Conservation (phyloP, 2,797 vertebrate species). For the Menidia menidia region DNA sequence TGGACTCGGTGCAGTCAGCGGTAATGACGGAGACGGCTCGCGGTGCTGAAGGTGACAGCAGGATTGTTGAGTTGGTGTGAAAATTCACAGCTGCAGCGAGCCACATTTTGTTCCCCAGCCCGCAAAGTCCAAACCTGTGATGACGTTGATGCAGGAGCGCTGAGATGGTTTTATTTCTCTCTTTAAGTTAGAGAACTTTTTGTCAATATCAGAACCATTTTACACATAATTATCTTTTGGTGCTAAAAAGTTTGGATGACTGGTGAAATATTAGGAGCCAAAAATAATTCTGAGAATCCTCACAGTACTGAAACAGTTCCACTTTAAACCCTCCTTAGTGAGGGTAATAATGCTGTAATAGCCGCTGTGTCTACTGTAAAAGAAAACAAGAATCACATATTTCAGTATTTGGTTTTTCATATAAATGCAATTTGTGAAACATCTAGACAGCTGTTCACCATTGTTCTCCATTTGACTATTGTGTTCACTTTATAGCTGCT, state of each 20-base stretch:
- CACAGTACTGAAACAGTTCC: background rate
- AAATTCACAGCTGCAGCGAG: constrained; percentile 63
- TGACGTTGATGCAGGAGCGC: background rate
- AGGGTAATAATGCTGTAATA: too few relatives aligned
- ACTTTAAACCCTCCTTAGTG: background rate
- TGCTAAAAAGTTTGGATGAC: too few relatives aligned
- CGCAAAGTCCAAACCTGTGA: background rate
- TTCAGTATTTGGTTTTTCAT: too few relatives aligned
- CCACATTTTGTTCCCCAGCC: constrained; percentile 17
- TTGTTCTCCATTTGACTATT: too few relatives aligned
- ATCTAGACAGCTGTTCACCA: too few relatives aligned
- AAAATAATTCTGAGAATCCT: too few relatives aligned
- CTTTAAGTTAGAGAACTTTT: background rate
- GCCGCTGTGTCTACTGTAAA: background rate
- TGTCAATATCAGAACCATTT: background rate
- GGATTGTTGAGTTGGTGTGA: constrained; percentile 54
- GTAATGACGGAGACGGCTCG: constrained; percentile 30
- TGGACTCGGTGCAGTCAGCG: constrained; percentile 17
- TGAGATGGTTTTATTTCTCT: background rate
- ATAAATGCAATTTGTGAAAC: too few relatives aligned
- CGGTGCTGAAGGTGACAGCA: constrained; percentile 27
- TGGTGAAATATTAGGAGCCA: background rate
- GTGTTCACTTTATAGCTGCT: too few relatives aligned
- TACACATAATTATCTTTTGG: background rate
- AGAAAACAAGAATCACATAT: too few relatives aligned